phyloP scores from a whole-genome alignment of 2,113 vertebrate genomes.

The Vireo altiloquus region DNA sequence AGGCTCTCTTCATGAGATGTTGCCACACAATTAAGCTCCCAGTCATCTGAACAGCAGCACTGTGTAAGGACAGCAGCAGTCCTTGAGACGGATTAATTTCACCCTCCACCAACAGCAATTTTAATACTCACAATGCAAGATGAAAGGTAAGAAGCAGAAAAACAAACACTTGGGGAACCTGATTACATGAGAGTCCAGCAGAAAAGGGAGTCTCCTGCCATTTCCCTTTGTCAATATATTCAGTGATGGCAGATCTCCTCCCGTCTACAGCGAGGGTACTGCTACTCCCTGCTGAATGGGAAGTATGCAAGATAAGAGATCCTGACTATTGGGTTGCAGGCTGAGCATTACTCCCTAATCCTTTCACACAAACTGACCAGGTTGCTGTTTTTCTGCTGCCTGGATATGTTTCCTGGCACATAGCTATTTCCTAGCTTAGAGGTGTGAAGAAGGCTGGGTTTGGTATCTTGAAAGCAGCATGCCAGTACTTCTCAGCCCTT shows the following conservation, averaged over 20 bases:
- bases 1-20: neutral
- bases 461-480: conserved; percentile 22
- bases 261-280: neutral
- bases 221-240: neutral
- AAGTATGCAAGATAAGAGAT: neutral
- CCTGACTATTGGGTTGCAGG: neutral
- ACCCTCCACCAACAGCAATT: neutral
- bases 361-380: neutral
- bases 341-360: neutral
- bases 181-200: neutral
- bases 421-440: neutral
- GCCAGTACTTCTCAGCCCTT: conserved; percentile 17
- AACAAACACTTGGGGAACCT: neutral
- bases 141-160: conserved; percentile 15
- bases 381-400: neutral
- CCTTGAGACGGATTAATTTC: neutral
- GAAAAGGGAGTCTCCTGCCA: neutral
- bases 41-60: neutral
- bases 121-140: neutral
- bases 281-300: neutral
- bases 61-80: neutral
- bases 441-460: conserved; percentile 25
- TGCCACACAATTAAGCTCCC: neutral
- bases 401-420: conserved; percentile 3
- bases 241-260: neutral